Evolutionary conservation across 2,797 vertebrate genomes (phyloP).

Genomic region (Liasis olivaceus): DNA sequence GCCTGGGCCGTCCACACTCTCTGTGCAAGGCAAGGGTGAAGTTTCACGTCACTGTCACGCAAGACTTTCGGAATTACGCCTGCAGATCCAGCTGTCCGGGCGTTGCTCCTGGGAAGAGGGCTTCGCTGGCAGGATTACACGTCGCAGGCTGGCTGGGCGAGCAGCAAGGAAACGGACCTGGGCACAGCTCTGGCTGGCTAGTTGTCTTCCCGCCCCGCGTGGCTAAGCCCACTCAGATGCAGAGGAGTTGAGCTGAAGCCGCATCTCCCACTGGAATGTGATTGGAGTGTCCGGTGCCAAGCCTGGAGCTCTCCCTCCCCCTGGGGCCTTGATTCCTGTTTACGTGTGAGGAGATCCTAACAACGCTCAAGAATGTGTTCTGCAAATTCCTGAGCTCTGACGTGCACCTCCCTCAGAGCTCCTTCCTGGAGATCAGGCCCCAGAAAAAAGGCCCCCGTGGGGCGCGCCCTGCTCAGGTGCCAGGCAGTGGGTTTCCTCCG

Average conservation of each 20-base stretch:
- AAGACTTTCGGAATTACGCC: neutral
- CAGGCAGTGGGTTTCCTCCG: neutral
- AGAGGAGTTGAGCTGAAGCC: neutral
- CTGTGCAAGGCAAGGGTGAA: rapidly evolving
- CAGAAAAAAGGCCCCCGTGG: conserved; percentile 16
- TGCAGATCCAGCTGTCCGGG: rapidly evolving
- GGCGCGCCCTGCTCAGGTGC: conserved; percentile 7
- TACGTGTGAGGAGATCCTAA: conserved; percentile 48
- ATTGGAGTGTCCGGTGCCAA: neutral
- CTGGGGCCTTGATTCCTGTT: conserved; percentile 56
- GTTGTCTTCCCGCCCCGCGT: rapidly evolving
- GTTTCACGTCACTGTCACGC: conserved; percentile 9
- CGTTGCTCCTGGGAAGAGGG: neutral
- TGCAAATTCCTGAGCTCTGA: conserved; percentile 71
- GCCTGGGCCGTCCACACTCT: neutral
- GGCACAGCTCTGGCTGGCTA: rapidly evolving
- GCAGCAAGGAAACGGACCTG: rapidly evolving
- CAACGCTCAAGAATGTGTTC: conserved; percentile 58
- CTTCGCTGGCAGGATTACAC: neutral
- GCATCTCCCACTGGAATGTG: neutral
- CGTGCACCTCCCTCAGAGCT: conserved; percentile 47
- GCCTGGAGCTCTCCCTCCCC: conserved; percentile 15
- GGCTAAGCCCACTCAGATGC: rapidly evolving
- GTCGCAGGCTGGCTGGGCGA: rapidly evolving
- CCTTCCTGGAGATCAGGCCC: neutral